Evolutionary conservation across 1,140 invertebrate species (phyloP), one percentile per base, ranked within the genome.

Genomic region (Drosophila pandora): DNA sequence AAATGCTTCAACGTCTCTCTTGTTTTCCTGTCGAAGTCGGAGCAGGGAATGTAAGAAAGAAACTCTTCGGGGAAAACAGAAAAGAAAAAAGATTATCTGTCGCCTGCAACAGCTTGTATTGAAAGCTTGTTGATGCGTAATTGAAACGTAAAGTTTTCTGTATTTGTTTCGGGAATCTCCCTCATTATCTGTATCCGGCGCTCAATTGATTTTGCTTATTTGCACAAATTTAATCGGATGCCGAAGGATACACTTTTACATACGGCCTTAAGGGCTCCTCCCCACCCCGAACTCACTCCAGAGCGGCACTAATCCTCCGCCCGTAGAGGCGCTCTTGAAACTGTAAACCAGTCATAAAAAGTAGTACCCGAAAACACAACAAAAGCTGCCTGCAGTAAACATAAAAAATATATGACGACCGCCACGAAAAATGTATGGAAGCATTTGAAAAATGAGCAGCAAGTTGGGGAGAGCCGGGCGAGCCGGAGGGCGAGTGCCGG

Each of bases 101-200:
- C 83, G 60, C 70, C 79, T 61, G 84, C 76, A 85, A 90, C 85
- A 89, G 80, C 85, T 89, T 87, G 87, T 85, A 90, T 81, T 89
- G 85, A 89, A 87, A 83, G 85, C 85, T 89, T 61, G 69, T 84
- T 89, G 85, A 89, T 90, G 85, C 75, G 85, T 89, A 89, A 89
- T 89, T 89, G 85, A 89, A 90, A 89, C 87, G 84, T 89, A 80
- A 90, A 89, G 73, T 88, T 89, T 67, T 62, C 75, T 65, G 48
- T 63, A 73, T 62, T 81, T 71, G 57, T 17, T 53, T 22, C 5
- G 22, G 12, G 28, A 22, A 25, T 25, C 41, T 45, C n/a, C 43
- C 43, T 50, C 23, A 60, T 54, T 22, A 54, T 71, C 39, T 72
- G 41, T 34, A 34, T 23, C 28, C 12, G 4, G 30, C 13, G 13